Conservation (phyloP, 2,888 invertebrate species). For the Callinectes sapidus region DNA sequence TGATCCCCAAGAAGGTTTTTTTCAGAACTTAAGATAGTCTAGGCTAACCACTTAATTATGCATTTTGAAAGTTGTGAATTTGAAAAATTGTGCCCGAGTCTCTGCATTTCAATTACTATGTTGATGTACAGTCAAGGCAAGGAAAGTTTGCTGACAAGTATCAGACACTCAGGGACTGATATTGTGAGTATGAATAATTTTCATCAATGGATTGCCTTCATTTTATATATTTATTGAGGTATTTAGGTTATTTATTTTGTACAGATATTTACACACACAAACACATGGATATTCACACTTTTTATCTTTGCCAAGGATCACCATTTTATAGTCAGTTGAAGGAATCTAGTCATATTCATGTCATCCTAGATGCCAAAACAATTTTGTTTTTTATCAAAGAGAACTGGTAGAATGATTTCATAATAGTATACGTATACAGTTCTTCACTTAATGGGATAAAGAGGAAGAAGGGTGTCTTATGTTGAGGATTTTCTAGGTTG, state of each 20-base stretch:
- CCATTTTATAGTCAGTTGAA: neutral
- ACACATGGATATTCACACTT: neutral
- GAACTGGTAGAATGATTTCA: neutral
- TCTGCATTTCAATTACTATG: neutral
- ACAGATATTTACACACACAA: neutral
- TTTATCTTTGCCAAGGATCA: neutral
- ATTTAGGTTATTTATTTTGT: neutral
- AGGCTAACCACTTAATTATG: neutral
- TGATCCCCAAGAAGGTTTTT: neutral
- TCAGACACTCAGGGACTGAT: neutral
- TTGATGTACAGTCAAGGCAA: neutral
- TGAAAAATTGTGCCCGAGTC: neutral
- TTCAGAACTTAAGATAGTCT: neutral
- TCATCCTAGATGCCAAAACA: neutral
- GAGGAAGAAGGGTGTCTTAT: neutral
- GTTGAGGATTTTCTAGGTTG: neutral
- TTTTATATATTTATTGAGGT: neutral
- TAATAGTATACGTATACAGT: neutral
- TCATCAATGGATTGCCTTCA: neutral
- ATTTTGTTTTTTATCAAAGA: neutral
- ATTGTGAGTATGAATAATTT: neutral
- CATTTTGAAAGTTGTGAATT: neutral
- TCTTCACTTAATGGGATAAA: neutral
- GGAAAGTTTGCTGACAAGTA: neutral
- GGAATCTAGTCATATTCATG: constrained; percentile 5